Evolutionary conservation across 2,888 invertebrate species (phyloP).

Genomic region (Drosophila buzzatii): DNA sequence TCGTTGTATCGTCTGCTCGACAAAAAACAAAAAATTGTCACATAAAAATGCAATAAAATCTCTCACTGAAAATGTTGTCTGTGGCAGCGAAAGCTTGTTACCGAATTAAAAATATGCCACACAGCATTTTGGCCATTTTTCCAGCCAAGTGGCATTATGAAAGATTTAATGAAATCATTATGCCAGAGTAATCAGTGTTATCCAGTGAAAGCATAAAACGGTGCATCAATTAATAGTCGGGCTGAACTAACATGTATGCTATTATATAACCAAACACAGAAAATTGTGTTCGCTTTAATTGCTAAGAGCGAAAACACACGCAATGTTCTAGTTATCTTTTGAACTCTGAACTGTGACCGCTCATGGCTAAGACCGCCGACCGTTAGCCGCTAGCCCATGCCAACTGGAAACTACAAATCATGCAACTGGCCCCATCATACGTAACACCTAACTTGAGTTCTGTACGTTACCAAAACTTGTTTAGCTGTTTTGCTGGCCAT

Average conservation of each 20-base stretch:
- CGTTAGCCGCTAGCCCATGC: slow-evolving; percentile 37
- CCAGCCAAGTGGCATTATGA: slow-evolving; percentile 67
- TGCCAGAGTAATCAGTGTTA: slow-evolving; percentile 38
- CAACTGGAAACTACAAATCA: slow-evolving; percentile 14
- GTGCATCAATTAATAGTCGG: neutral
- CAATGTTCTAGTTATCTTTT: slow-evolving; percentile 44
- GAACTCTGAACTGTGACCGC: slow-evolving; percentile 40
- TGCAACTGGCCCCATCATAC: slow-evolving; percentile 8
- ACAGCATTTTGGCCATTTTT: slow-evolving; percentile 45
- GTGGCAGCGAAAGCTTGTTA: slow-evolving; percentile 72
- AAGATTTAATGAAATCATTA: slow-evolving; percentile 68
- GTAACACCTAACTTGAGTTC: slow-evolving; percentile 37
- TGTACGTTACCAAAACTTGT: slow-evolving; percentile 57
- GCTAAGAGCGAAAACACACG: slow-evolving; percentile 20
- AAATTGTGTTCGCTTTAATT: slow-evolving; percentile 7
- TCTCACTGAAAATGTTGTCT: slow-evolving; percentile 48
- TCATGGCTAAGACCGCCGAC: slow-evolving; percentile 15
- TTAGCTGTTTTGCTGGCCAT: slow-evolving; percentile 31
- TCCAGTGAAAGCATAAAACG: slow-evolving; percentile 54
- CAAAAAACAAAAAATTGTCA: slow-evolving; percentile 57
- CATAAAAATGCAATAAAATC: slow-evolving; percentile 77
- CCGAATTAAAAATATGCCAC: slow-evolving; percentile 64
- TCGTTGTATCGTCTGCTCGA: slow-evolving; percentile 26
- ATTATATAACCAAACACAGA: slow-evolving; percentile 55
- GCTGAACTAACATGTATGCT: slow-evolving; percentile 21